A percentile compares a stretch with the other conserved stretches of the same genome.
These are phyloP conservation scores for Cyprinella venusta DNA, from an alignment of 2,797 vertebrate species.

Conservation along the genomic window DNA sequence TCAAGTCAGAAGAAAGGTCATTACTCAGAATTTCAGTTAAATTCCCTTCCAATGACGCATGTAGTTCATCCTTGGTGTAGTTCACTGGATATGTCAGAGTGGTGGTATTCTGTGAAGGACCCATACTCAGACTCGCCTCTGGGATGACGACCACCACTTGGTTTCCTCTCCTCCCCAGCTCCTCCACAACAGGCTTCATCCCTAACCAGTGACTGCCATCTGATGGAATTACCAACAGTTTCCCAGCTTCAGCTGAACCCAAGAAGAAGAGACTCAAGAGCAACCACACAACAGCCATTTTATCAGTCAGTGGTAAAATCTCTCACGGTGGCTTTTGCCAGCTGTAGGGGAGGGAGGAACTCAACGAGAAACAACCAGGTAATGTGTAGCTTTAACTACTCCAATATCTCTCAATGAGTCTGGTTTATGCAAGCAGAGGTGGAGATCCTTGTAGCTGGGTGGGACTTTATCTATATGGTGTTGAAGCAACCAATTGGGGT, in stretches of 20 bases:
- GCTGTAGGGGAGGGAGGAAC: background rate
- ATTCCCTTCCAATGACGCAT: rapidly evolving
- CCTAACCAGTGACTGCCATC: constrained; percentile 82
- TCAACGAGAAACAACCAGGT: background rate
- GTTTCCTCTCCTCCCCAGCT: constrained; percentile 72
- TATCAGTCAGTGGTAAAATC: background rate
- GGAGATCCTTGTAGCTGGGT: background rate
- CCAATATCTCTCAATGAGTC: background rate
- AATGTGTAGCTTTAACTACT: background rate
- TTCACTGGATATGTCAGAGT: constrained; percentile 63
- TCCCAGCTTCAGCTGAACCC: constrained; percentile 52
- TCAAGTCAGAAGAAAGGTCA: constrained; percentile 24
- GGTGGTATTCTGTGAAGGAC: constrained; percentile 64
- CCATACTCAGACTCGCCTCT: constrained; percentile 52
- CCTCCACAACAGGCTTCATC: constrained; percentile 60
- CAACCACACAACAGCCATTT: constrained; percentile 1
- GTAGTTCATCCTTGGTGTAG: constrained; percentile 48
- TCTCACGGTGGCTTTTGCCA: no score
- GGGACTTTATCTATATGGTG: constrained; percentile 9
- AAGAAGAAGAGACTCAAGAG: constrained; percentile 24
- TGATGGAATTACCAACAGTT: constrained; percentile 68
- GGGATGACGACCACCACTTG: constrained; percentile 68
- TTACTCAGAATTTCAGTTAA: background rate
- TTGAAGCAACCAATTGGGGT: background rate
- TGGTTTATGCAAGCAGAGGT: constrained; percentile 17